phyloP scores from a whole-genome alignment of 30 jellyfish, hydroid and myxozoan species.

The Mastigias papua region DNA sequence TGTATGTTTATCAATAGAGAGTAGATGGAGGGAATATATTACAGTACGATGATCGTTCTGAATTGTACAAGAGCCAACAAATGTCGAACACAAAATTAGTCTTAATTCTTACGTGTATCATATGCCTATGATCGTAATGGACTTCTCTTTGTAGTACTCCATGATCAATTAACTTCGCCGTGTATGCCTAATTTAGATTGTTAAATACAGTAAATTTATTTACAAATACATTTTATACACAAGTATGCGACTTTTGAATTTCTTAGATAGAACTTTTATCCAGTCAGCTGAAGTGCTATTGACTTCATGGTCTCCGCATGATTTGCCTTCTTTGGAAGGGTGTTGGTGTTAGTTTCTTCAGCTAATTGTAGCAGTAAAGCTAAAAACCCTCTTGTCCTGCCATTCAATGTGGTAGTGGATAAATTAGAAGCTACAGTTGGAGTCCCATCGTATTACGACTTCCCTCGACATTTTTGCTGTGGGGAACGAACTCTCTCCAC shows the following conservation, averaged over 20 bases:
- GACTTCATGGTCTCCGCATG: not conserved
- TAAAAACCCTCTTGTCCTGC: not conserved
- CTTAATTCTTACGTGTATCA: not conserved
- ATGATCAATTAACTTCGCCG: not conserved
- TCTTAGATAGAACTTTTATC: not conserved
- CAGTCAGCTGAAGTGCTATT: not conserved
- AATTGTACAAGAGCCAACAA: not conserved
- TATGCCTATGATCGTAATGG: not conserved
- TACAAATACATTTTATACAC: constrained; percentile 13
- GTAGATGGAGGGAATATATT: not conserved
- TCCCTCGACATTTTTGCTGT: too few relatives aligned
- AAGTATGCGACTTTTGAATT: not conserved
- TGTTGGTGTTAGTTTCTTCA: not conserved
- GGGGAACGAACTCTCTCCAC: too few relatives aligned
- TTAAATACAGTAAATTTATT: not conserved
- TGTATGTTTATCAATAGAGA: not conserved
- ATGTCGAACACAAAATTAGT: not conserved
- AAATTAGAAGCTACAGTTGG: not conserved
- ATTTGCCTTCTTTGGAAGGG: not conserved
- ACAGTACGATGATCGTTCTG: not conserved
- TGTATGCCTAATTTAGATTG: not conserved
- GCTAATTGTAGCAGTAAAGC: not conserved
- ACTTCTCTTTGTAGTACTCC: not conserved
- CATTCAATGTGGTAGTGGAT: not conserved
- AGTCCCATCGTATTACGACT: too few relatives aligned